phyloP scores from a whole-genome alignment of 2,797 vertebrate species.

The Lutjanus argentimaculatus region DNA sequence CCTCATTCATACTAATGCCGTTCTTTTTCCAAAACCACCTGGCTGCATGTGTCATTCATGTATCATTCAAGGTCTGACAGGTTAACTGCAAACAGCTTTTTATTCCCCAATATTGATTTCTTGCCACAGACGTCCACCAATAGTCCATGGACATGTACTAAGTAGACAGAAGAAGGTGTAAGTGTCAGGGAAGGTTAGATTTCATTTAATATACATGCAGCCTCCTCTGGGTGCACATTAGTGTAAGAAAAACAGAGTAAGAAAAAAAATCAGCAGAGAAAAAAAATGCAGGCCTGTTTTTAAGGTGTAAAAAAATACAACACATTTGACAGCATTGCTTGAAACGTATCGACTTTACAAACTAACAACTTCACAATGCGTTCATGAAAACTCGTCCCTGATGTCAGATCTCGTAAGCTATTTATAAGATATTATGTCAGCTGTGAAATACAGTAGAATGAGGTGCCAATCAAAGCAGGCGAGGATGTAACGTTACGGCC shows the following conservation, averaged over 20 bases:
- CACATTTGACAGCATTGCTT: conserved; percentile 2
- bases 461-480: conserved; percentile 39
- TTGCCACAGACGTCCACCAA: conserved; percentile 27
- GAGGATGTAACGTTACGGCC: conserved; percentile 29
- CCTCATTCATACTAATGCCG: conserved; percentile 21
- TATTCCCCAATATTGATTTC: conserved; percentile 50
- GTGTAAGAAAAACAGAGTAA: neutral
- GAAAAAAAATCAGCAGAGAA: neutral
- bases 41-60: conserved; percentile 2
- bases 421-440: conserved; percentile 33
- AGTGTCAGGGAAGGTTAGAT: conserved; percentile 46
- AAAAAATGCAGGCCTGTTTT: conserved; percentile 13
- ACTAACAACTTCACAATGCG: conserved; percentile 12
- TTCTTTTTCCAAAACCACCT: conserved; percentile 27
- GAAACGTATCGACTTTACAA: conserved; percentile 11
- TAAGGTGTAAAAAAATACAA: conserved; percentile 10
- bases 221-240: neutral
- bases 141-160: conserved; percentile 9
- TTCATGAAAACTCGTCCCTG: conserved; percentile 20
- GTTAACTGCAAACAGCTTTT: conserved; percentile 15
- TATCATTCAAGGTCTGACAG: conserved; percentile 31
- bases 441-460: conserved; percentile 40
- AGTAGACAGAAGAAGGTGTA: conserved; percentile 1
- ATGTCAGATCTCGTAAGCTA: conserved; percentile 30
- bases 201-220: conserved; percentile 27